Evolutionary conservation across 2,888 invertebrate species (phyloP), one percentile per base, ranked within the genome.

Genomic region (Crossocerus cetratus): DNA sequence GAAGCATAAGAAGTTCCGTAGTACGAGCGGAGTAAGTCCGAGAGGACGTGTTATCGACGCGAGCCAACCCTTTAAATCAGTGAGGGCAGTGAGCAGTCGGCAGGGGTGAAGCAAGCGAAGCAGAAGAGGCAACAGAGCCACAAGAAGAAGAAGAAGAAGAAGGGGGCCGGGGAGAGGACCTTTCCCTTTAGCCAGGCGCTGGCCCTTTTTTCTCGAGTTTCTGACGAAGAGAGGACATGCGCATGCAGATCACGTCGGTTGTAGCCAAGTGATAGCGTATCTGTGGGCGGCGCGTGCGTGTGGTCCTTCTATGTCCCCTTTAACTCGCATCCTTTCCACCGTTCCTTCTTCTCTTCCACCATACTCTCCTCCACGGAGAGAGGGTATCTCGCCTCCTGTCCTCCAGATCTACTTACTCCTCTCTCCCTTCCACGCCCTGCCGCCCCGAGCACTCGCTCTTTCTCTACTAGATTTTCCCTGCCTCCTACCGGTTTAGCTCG

Each of bases 211-310:
- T 45, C 61, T 44, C 21, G 18, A 23, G 49, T 20, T 57, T 56
- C 58, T 68, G 82, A 82, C 81, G 81, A 82, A 81, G 81, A 81
- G 81, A 83, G 85, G 88, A 89, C 89, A 88, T 86, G 89, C 86
- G 86, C 87, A 89, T 89, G 89, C 89, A 88, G 89, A 90, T 90
- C 90, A 90, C 90, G 90, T 89, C 84, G 89, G 85, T 87, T 86
- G 87, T 87, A 86, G 84, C 85, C 83, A 82, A 86, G 88, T 89
- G 90, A 90, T 90, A 90, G 86, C 86, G 86, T 90, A 90, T 90
- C 90, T 90, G 90, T 90, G 89, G 90, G 90, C 89, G 90, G 88
- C 86, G 86, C 89, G 88, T 87, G 89, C 87, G 90, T 90, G 90
- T 90, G 90, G 90, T 90, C 90, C 86, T 75, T 79, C 83, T 82